Evolutionary conservation across 2,888 invertebrate genomes (phyloP), one percentile per base, ranked within the genome.

Genomic region (Bellardia bayeri): DNA sequence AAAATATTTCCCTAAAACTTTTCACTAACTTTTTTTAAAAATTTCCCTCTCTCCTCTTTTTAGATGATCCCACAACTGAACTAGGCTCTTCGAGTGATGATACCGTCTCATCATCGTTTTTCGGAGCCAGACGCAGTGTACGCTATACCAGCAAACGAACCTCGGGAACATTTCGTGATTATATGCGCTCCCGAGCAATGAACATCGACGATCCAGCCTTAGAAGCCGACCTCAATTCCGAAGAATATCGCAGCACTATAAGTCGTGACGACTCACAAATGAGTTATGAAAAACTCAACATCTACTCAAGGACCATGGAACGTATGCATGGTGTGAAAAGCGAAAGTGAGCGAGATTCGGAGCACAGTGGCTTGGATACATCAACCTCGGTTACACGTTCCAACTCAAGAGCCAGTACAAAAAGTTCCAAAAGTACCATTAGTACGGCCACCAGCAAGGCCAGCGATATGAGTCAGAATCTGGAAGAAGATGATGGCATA

Each of bases 221-320:
- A 81, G 90, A 91, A 66, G 92, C 91, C 82, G 92, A 93, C 64
- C 91, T 91, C 63, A 91, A 91, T 49, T 91, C 92, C 74, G 93
- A 92, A 87, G 93, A 92, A 54, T 92, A 92, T 33, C 87, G 89
- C 14, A 93, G 92, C 88, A 92, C 91, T 71, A 90, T 92, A 3
- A 92, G 91, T 85, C 91, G 91, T 51, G 54, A 93, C 78, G 92
- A 92, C 16, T 92, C 92, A 23, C 91, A 92, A 45, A 91, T 90
- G 14, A 92, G 91, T 78, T 91, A 91, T 82, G 92, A 92, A 82
- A 92, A 93, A 85, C 88, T 91, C 40, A 91, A 92, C 78, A 94
- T 94, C 7, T 95, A 94, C 92, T 95, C 94, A 51, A 94, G 94
- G 16, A 95, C 94, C 93, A 95, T 95, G 91, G 95, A 95, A 90